Conservation (phyloP, 2,113 vertebrate species). For the Sinocyclocheilus maitianheensis region DNA sequence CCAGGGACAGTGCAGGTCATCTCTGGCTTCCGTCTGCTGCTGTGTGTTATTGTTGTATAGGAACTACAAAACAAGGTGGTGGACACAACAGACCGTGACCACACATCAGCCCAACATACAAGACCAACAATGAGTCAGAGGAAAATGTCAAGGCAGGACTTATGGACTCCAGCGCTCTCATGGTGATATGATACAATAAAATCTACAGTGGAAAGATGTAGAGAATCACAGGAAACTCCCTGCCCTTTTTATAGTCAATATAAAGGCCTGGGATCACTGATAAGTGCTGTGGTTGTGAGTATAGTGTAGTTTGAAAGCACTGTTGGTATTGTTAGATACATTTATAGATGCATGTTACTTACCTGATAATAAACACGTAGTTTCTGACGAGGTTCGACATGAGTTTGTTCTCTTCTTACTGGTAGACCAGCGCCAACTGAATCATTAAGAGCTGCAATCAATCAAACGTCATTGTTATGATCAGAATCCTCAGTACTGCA, state of each 20-base stretch:
- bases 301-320: too few relatives aligned
- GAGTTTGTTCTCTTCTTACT: slow-evolving; percentile 81
- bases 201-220: neutral
- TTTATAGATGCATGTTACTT: slow-evolving; percentile 44
- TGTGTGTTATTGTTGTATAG: slow-evolving; percentile 97
- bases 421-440: slow-evolving; percentile 80
- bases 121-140: neutral
- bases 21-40: slow-evolving; percentile 95
- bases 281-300: neutral
- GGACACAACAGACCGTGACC: neutral
- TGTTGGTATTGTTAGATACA: neutral
- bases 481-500: neutral
- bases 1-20: slow-evolving; percentile 97
- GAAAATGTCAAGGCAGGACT: neutral
- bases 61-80: slow-evolving; percentile 76
- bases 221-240: neutral
- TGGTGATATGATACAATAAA: neutral
- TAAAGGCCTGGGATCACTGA: neutral
- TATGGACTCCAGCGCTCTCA: neutral
- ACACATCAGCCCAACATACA: neutral
- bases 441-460: slow-evolving; percentile 84
- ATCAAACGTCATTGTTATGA: neutral
- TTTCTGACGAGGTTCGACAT: slow-evolving; percentile 83
- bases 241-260: neutral
- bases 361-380: slow-evolving; percentile 92